phyloP scores from a whole-genome alignment of 1,140 invertebrate species.

The Myzus persicae region DNA sequence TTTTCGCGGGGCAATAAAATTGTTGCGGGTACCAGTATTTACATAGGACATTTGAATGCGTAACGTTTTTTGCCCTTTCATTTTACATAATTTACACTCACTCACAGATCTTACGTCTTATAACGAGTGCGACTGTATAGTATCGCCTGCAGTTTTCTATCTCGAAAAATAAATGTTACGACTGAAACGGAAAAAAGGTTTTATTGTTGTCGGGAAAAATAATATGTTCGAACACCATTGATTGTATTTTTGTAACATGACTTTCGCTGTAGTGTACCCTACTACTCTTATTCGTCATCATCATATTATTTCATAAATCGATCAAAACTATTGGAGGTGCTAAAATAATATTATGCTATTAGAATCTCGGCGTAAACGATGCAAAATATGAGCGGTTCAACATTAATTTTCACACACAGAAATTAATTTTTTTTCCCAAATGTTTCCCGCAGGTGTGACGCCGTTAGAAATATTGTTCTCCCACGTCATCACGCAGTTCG shows the following conservation, averaged over 20 bases:
- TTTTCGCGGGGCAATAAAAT: neutral
- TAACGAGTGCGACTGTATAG: neutral
- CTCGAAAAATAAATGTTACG: neutral
- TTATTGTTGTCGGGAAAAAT: neutral
- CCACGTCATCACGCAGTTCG: constrained; percentile 86
- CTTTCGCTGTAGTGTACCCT: neutral
- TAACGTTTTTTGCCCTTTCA: neutral
- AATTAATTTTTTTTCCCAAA: neutral
- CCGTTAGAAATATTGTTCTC: constrained; percentile 79
- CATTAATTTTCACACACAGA: neutral
- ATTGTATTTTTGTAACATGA: neutral
- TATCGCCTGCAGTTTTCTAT: neutral
- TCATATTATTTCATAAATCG: neutral
- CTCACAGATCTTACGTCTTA: neutral
- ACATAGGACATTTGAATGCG: constrained; percentile 27
- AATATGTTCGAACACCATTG: neutral
- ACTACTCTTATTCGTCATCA: too few species aligned
- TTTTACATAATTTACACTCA: constrained; percentile 15
- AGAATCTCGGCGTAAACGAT: neutral
- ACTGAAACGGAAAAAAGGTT: neutral
- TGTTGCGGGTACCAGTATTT: neutral
- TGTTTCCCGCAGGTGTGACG: constrained; percentile 65
- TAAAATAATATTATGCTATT: neutral
- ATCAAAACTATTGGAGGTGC: neutral
- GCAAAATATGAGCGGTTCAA: neutral